A percentile compares a stretch with the other conserved stretches of the same genome.
phyloP scores from a whole-genome alignment of 2,797 vertebrate genomes.

The Sebastes iracundus region DNA sequence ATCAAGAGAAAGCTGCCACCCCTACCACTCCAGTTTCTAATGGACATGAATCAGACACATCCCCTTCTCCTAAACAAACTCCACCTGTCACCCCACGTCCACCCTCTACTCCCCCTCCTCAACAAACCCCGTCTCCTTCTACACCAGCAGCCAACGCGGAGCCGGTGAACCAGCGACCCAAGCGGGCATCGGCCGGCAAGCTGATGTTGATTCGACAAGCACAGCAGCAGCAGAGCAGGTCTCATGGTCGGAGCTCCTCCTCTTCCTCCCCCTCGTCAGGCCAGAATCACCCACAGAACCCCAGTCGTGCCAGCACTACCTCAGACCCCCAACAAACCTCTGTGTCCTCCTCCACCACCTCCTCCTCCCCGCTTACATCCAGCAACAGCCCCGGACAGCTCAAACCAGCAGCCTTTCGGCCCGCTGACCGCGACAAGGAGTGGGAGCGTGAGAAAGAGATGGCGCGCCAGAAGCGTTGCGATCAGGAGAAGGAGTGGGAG shows the following conservation, averaged over 20 bases:
- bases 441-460: conserved; percentile 77
- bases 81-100: conserved; percentile 45
- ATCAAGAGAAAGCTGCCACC: conserved; percentile 79
- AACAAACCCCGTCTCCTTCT: conserved; percentile 60
- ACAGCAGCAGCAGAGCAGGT: conserved; percentile 88
- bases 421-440: conserved; percentile 75
- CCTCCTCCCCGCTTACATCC: conserved; percentile 66
- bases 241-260: conserved; percentile 82
- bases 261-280: conserved; percentile 86
- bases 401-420: conserved; percentile 83
- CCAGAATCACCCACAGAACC: conserved; percentile 88
- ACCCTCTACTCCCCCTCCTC: conserved; percentile 55
- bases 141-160: conserved; percentile 81
- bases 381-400: conserved; percentile 76
- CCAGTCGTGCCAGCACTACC: conserved; percentile 90
- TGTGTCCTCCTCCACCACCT: conserved; percentile 78
- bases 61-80: conserved; percentile 74
- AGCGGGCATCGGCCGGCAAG: conserved; percentile 90
- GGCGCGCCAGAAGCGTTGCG: conserved; percentile 82
- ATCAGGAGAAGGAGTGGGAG: conserved; percentile 83
- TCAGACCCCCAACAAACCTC: conserved; percentile 89
- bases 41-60: conserved; percentile 88
- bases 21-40: conserved; percentile 80
- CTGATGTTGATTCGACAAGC: conserved; percentile 94
- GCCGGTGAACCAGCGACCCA: conserved; percentile 92